Conservation (phyloP, 2,797 vertebrate species). For the Macroramphosus scolopax region DNA sequence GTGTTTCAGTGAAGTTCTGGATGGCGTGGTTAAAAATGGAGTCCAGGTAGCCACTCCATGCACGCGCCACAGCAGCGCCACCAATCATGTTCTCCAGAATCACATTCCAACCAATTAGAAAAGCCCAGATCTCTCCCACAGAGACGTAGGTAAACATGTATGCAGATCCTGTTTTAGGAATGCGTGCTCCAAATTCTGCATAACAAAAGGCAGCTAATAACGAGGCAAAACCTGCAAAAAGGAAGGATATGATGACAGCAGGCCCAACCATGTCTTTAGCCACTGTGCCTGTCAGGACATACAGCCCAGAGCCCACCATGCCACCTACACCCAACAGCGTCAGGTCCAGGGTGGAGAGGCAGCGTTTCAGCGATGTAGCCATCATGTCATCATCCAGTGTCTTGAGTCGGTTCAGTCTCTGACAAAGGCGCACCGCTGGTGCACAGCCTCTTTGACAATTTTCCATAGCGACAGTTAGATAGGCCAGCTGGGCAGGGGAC, state of each 20-base stretch:
- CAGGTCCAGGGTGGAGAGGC: conserved; percentile 90
- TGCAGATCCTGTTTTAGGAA: conserved; percentile 94
- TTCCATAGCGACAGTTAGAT: conserved; percentile 78
- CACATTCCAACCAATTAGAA: conserved; percentile 97
- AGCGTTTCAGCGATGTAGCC: conserved; percentile 90
- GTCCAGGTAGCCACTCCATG: conserved; percentile 96
- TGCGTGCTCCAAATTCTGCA: conserved; percentile 92
- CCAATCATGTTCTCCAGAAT: conserved; percentile 96
- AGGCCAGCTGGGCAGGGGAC: conserved; percentile 33
- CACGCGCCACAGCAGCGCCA: conserved; percentile 89
- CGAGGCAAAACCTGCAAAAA: conserved; percentile 88
- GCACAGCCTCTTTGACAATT: conserved; percentile 75
- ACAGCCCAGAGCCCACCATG: conserved; percentile 95
- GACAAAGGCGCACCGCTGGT: conserved; percentile 84
- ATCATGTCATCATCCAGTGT: conserved; percentile 90
- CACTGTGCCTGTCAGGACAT: conserved; percentile 92
- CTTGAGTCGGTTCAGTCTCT: conserved; percentile 90
- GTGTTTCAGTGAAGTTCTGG: conserved; percentile 90
- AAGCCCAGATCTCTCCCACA: conserved; percentile 95
- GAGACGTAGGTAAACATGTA: conserved; percentile 98
- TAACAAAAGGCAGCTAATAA: conserved; percentile 95
- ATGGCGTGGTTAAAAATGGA: conserved; percentile 92
- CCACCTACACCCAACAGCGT: conserved; percentile 90
- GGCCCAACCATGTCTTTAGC: conserved; percentile 91
- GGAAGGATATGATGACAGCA: conserved; percentile 86